phyloP scores from a whole-genome alignment of 2,797 vertebrate species.

The Brotogeris chrysoptera region DNA sequence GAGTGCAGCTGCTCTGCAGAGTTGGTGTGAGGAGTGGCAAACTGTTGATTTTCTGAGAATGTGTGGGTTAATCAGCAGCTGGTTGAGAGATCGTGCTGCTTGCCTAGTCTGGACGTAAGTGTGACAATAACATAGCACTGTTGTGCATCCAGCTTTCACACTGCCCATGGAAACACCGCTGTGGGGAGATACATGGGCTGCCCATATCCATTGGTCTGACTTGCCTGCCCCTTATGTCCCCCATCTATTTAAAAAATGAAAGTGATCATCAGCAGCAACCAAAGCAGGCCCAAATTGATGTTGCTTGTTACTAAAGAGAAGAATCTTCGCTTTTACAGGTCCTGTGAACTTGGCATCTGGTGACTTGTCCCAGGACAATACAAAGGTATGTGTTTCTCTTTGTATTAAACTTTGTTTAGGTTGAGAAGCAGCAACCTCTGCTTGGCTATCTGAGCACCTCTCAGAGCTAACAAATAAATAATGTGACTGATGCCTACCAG shows the following conservation, averaged over 20 bases:
- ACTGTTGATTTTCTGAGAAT: not conserved
- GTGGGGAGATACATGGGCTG: not conserved
- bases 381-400: slow-evolving; percentile 58
- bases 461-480: not conserved
- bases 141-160: not conserved
- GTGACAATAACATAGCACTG: not conserved
- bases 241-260: not conserved
- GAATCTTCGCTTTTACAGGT: slow-evolving; percentile 49
- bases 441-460: not conserved
- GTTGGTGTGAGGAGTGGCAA: not conserved
- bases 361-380: not conserved
- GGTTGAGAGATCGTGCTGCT: not conserved
- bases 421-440: not conserved
- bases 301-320: not conserved
- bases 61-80: not conserved
- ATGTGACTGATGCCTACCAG: not conserved
- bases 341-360: not conserved
- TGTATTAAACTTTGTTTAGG: not conserved
- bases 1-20: not conserved
- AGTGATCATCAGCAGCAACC: not conserved
- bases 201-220: slow-evolving; percentile 16
- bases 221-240: not conserved
- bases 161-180: not conserved
- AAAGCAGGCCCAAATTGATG: not conserved
- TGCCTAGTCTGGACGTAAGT: not conserved